Percentiles rank a stretch among this genome's conserved stretches.
Conservation (phyloP, 2,113 vertebrate genomes). For the Crotalus horridus region DNA sequence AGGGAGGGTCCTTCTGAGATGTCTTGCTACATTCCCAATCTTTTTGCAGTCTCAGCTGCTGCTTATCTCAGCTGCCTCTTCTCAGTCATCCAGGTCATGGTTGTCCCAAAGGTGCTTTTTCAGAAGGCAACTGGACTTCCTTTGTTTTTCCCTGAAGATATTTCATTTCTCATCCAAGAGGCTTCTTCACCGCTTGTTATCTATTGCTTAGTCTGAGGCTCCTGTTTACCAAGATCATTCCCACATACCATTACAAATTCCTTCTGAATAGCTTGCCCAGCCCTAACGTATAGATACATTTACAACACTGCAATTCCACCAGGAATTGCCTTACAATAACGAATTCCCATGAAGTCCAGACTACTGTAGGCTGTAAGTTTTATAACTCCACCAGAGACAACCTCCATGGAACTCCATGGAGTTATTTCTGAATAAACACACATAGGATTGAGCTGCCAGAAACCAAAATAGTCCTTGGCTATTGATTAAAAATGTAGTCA, state of each 20-base stretch:
- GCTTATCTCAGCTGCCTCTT: not conserved
- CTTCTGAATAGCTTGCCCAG: not conserved
- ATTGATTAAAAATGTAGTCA: not conserved
- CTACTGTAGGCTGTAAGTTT: not conserved
- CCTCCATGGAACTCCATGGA: not conserved
- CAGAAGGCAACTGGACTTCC: not conserved
- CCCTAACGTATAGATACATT: constrained; percentile 8
- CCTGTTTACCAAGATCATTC: not conserved
- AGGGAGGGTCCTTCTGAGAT: not conserved
- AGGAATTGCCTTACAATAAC: constrained; percentile 20
- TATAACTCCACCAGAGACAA: not conserved
- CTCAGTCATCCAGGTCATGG: not conserved
- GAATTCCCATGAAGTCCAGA: not conserved
- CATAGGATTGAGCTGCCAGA: not conserved
- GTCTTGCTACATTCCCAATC: not conserved
- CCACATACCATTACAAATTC: not conserved
- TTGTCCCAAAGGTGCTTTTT: not conserved
- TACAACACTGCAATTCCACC: constrained; percentile 54
- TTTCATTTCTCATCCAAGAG: not conserved
- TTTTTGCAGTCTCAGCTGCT: not conserved
- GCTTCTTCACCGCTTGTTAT: not conserved
- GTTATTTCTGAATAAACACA: not conserved
- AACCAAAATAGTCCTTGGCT: not conserved
- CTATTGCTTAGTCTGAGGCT: not conserved
- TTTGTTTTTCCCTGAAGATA: not conserved